These are phyloP conservation scores for Mergus octosetaceus DNA, from an alignment of 2,797 vertebrate species.

Conservation along the genomic window DNA sequence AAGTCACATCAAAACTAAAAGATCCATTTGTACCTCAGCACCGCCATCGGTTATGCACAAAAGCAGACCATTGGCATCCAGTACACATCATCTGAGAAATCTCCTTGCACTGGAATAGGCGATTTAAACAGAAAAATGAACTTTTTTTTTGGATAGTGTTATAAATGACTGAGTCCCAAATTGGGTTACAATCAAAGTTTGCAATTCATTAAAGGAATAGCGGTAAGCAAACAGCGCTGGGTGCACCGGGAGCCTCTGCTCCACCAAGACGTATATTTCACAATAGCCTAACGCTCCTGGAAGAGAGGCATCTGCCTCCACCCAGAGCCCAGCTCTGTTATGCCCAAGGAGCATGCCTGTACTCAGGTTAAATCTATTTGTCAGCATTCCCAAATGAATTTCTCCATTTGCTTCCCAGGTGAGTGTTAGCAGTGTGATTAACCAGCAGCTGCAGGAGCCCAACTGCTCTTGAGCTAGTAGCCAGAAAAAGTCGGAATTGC, in stretches of 20 bases:
- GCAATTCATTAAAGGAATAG: too few relatives aligned
- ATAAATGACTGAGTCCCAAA: too few relatives aligned
- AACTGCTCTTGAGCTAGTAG: rapidly evolving
- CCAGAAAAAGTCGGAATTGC: background rate
- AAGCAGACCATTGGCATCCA: background rate
- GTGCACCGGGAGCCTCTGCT: too few relatives aligned
- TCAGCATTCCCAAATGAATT: background rate
- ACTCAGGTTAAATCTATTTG: background rate
- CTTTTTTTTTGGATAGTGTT: background rate
- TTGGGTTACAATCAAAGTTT: too few relatives aligned
- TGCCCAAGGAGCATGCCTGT: background rate
- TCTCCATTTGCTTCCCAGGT: background rate
- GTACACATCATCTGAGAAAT: slow-evolving; percentile 32
- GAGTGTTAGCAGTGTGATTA: rapidly evolving
- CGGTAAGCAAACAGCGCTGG: too few relatives aligned
- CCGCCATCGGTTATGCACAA: slow-evolving; percentile 38
- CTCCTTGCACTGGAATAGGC: slow-evolving; percentile 46
- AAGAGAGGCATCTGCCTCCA: background rate
- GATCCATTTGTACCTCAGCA: slow-evolving; percentile 34
- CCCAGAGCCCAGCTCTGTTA: background rate
- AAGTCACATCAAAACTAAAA: slow-evolving; percentile 50
- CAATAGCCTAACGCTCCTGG: background rate
- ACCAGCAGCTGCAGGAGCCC: background rate
- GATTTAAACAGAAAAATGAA: slow-evolving; percentile 62
- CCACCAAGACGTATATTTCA: too few relatives aligned